Base-by-base conservation (phyloP, 92 coral and sea anemone species). In the Pocillopora meandrina region DNA sequence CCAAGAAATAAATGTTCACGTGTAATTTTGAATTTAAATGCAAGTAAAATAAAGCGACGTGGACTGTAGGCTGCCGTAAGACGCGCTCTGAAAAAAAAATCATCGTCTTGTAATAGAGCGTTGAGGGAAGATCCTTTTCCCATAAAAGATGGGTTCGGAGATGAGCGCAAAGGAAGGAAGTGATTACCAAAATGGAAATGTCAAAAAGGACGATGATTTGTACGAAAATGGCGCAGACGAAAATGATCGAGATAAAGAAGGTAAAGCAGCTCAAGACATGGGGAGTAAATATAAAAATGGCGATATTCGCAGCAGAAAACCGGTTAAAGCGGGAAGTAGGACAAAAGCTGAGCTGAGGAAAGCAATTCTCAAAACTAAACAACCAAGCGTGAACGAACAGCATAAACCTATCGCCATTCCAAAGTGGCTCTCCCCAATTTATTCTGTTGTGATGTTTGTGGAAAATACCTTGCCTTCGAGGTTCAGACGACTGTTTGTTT, bases 11-110 rank as follows among this genome's bases (percentile, higher is more conserved):
- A 80, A 69, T 87, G 65, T 71, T 75, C 77, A 86, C 81, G 92
- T 85, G 88, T 89, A 74, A 79, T 85, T 89, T 82, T 82, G 57
- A 78, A 75, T 88, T 87, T 88, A 88, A 70, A 86, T 79, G 72
- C 35, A 65, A 31, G 65, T 71, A 23, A 42, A 77, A 47, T 72
- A 70, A 15, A 21, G 76, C 90, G 20, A 87, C 90, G 90, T 87
- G 90, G 83, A 82, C 65, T 36, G 88, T 56, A 56, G 19, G 36
- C 20, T 61, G 31, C 42, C 18, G 74, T 35, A 13, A 34, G 8
- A 42, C 59, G 31, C 36, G 56, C 14, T 59, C 82, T 1, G 19
- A 31, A 16, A 36, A 58, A n/a, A 66, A 31, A 81, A 33, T 20
- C n/a, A 10, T 15, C 60, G 57, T 1, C 15, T 26, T 18, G 10